Evolutionary conservation across 2,888 invertebrate species (phyloP).

Genomic region (Mythimna pallens): DNA sequence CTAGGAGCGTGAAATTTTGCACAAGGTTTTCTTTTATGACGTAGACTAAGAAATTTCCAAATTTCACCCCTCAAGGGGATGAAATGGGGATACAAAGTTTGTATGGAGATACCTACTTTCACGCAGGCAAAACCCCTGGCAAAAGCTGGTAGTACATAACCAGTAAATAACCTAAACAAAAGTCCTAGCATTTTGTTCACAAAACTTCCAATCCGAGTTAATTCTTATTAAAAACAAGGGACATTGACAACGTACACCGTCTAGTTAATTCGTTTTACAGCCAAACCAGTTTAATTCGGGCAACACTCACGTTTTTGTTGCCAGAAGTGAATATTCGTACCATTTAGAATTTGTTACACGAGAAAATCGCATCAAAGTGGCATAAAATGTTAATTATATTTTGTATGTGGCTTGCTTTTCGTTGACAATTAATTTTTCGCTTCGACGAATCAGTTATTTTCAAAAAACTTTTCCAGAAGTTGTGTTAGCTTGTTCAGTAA

Average conservation of each 20-base stretch:
- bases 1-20: too few relatives aligned
- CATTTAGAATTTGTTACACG: constrained; percentile 27
- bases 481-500: background rate
- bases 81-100: too few relatives aligned
- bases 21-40: too few relatives aligned
- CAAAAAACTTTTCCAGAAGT: background rate
- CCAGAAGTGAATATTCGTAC: constrained; percentile 35
- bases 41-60: too few relatives aligned
- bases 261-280: constrained; percentile 51
- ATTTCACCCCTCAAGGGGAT: too few relatives aligned
- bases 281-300: constrained; percentile 31
- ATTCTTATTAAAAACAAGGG: constrained; percentile 56
- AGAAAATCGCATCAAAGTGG: constrained; percentile 23
- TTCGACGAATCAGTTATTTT: background rate
- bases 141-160: too few relatives aligned
- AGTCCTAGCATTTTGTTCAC: background rate
- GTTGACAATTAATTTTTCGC: constrained; percentile 7
- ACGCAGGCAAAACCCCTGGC: too few relatives aligned
- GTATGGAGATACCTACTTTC: too few relatives aligned
- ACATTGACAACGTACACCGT: constrained; percentile 41
- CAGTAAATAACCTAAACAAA: constrained; percentile 7
- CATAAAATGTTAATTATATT: constrained; percentile 2
- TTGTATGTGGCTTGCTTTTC: background rate
- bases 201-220: constrained; percentile 36
- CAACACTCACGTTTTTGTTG: constrained; percentile 32